Base-by-base conservation (phyloP, 2,888 invertebrate species). In the Leptinotarsa juncta region DNA sequence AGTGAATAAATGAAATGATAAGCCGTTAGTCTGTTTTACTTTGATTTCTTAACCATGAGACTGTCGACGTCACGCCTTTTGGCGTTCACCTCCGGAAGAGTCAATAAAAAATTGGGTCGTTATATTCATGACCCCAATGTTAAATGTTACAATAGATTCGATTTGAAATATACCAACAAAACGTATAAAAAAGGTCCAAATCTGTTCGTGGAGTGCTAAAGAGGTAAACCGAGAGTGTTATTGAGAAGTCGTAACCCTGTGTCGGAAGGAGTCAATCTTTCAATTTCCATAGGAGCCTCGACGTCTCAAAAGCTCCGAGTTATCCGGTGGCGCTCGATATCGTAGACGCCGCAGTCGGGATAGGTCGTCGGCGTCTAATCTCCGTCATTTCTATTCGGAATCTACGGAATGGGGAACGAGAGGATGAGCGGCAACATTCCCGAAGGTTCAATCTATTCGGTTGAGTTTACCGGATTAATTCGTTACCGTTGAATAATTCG, bases 401-500 rank as follows among this genome's bases (percentile, higher is more conserved):
- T 60, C 60, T 60, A 26, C 23, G 60, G 26, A 60, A 60, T 60
- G 60, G 26, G 60, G 60, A 60, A 60, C 15, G 23, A 23, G 60
- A 60, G 60, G 60, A 60, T 60, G 60, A 26, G 16, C 26, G 16
- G 26, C 60, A 60, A 23, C 60, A 26, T 60, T 15, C 26, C 60
- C 26, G 26, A 60, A 20, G 60, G 15, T 60, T 26, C 60, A 60
- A 60, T 60, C 60, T 26, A 26, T 60, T 60, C 23, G 60, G 60
- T 26, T 20, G 60, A 23, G 60, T 20, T 20, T 42, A 60, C 60
- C 5, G 60, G 60, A 60, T 60, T 60, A 60, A 60, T 60, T 60
- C 60, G 60, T 60, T 60, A 60, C 23, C 23, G 60, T 60, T 15
- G 60, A 60, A 60, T 60, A 60, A 60, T 60, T 60, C 60, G 15